Conservation (phyloP, 2,113 vertebrate species). For the Panurus biarmicus region DNA sequence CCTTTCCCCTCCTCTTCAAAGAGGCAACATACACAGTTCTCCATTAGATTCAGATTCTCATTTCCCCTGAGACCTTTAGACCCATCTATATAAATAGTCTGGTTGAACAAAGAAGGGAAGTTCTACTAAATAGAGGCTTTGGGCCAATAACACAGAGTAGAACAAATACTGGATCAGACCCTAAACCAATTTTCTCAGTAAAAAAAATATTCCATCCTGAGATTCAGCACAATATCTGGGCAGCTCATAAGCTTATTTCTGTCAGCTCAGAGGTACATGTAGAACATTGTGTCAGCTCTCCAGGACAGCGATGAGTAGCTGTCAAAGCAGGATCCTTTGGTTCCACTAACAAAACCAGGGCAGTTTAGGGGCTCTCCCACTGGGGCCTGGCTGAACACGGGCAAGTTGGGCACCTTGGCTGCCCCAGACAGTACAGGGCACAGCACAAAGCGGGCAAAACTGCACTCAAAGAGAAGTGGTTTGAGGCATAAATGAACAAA, state of each 20-base stretch:
- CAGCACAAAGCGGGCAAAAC: not conserved
- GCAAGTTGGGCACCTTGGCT: not conserved
- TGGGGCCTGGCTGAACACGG: not conserved
- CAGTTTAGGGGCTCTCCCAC: not conserved
- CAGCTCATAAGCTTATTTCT: not conserved
- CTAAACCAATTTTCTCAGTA: not conserved
- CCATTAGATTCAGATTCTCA: not conserved
- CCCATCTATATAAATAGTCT: not conserved
- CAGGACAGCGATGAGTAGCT: not conserved
- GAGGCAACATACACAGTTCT: not conserved
- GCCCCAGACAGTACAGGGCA: not conserved
- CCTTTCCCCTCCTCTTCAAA: not conserved
- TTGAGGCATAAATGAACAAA: not conserved
- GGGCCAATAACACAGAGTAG: not conserved
- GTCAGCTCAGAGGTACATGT: not conserved
- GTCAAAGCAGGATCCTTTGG: not conserved
- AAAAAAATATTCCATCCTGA: not conserved
- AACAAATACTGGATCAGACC: constrained; percentile 12
- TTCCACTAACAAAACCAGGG: not conserved
- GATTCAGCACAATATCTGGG: not conserved
- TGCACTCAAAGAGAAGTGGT: not conserved
- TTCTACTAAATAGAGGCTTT: constrained; percentile 10
- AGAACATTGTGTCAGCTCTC: not conserved
- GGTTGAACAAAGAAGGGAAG: constrained; percentile 40
- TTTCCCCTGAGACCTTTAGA: not conserved